Percentiles rank a stretch among this genome's conserved stretches.
These are phyloP conservation scores for Agriopis leucophaearia DNA, from an alignment of 2,888 invertebrate species.

Conservation along the genomic window DNA sequence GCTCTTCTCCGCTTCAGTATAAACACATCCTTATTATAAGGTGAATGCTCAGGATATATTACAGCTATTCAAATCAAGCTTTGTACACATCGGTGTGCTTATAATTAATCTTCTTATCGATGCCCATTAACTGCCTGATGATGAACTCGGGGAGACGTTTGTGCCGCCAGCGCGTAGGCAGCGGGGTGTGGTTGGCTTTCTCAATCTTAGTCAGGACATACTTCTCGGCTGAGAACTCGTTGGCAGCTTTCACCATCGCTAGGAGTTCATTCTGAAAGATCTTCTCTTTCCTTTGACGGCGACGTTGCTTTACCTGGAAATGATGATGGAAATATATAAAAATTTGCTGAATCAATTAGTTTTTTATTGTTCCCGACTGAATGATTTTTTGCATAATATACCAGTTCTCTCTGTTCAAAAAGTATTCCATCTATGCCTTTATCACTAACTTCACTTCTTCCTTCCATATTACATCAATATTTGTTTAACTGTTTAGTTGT, in stretches of 20 bases:
- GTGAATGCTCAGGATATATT: too few relatives aligned
- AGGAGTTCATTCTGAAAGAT: slow-evolving; percentile 90
- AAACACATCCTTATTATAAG: too few relatives aligned
- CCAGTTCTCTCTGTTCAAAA: too few relatives aligned
- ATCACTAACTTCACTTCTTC: too few relatives aligned
- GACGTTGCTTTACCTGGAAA: slow-evolving; percentile 87
- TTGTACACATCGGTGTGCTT: slow-evolving; percentile 80
- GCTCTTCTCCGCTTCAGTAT: too few relatives aligned
- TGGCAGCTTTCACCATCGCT: slow-evolving; percentile 89
- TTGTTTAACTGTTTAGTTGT: too few relatives aligned
- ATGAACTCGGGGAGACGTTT: slow-evolving; percentile 89
- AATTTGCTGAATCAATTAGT: neutral
- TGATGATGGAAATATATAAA: neutral
- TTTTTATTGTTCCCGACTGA: too few relatives aligned
- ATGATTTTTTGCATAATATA: too few relatives aligned
- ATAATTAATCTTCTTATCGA: slow-evolving; percentile 84
- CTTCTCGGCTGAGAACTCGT: slow-evolving; percentile 91
- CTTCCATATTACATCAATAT: too few relatives aligned
- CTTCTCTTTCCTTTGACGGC: slow-evolving; percentile 92
- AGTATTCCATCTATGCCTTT: too few relatives aligned
- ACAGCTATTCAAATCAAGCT: slow-evolving; percentile 54
- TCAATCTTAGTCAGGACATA: slow-evolving; percentile 89
- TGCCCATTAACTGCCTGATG: slow-evolving; percentile 89
- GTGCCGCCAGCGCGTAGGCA: slow-evolving; percentile 87
- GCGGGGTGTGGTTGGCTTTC: slow-evolving; percentile 86